Evolutionary conservation across 2,113 vertebrate species (phyloP).

Genomic region (Balaeniceps rex): DNA sequence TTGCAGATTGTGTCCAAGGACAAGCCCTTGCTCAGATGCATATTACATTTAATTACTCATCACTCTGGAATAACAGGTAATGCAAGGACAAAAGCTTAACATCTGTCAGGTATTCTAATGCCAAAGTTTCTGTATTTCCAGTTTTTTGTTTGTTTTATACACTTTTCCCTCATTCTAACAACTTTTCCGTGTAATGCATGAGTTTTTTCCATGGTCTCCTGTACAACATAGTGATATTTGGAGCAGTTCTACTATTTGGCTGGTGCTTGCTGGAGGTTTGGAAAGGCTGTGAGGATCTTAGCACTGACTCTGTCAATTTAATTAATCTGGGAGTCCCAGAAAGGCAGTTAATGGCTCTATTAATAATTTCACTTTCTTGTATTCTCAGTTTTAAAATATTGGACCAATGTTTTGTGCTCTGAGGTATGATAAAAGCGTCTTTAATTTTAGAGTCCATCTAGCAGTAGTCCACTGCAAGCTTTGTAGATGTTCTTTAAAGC

Average conservation of each 20-base stretch:
- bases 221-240: background rate
- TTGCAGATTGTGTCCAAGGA: rapidly evolving
- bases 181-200: background rate
- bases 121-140: background rate
- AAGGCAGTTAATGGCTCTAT: background rate
- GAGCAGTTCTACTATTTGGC: background rate
- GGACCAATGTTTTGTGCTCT: background rate
- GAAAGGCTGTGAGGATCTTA: background rate
- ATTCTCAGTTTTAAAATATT: background rate
- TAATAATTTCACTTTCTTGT: background rate
- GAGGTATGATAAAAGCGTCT: background rate
- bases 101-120: background rate
- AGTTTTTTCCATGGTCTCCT: background rate
- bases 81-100: background rate
- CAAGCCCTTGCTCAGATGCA: background rate
- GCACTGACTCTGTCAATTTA: background rate
- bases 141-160: background rate
- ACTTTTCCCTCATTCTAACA: background rate
- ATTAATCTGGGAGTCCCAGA: background rate
- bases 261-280: background rate
- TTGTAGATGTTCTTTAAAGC: background rate
- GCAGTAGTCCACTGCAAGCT: background rate
- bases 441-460: background rate
- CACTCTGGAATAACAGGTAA: background rate
- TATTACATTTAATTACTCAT: background rate